Evolutionary conservation across 1,140 invertebrate species (phyloP), one percentile per base, ranked within the genome.

Genomic region (Philotrypesis tridentata): DNA sequence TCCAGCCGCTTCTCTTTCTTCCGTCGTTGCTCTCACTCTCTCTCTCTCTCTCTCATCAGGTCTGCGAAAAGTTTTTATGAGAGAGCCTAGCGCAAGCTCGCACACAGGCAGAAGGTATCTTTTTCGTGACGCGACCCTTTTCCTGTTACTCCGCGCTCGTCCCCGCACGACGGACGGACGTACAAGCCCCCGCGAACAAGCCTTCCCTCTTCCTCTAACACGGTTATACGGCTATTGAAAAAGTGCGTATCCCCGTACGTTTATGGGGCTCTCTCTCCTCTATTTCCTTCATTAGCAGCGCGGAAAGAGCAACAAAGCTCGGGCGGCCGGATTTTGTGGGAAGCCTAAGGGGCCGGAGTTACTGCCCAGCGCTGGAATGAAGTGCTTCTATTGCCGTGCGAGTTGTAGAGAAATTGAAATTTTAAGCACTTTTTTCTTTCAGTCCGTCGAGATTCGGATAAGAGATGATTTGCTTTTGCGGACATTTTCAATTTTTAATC

Each of bases 11-110:
- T 43, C 17, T 21, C n/a, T 65, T 40, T 63, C 33, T 65, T 40
- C 17, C 14, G 37, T 55, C 14, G 31, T 55, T 43, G 40, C 40
- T 12, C 14, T 40, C 43, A 17, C 14, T 48, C 43, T 48, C 14
- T n/a, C 48, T 7, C 21, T n/a, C 48, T 55, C 48, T n/a, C 17
- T 55, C 48, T 48, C 23, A 48, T 68, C 29, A 55, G 8, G 6
- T 5, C 25, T 67, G 23, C 23, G 25, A 77, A 77, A 48, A 77
- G 11, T 77, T 77, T 77, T 77, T 77, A 77, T 25, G 63, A 43
- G 23, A 67, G n/a, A 60, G 43, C 12, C 25, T 23, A 40, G 23
- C 60, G 14, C 3, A 31, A 14, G 27, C 40, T 43, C 71, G n/a
- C n/a, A n/a, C n/a, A 55, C 37, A 29, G 40, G 55, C 40, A 29